Evolutionary conservation across 2,888 invertebrate species (phyloP).

Genomic region (Apeira syringaria): DNA sequence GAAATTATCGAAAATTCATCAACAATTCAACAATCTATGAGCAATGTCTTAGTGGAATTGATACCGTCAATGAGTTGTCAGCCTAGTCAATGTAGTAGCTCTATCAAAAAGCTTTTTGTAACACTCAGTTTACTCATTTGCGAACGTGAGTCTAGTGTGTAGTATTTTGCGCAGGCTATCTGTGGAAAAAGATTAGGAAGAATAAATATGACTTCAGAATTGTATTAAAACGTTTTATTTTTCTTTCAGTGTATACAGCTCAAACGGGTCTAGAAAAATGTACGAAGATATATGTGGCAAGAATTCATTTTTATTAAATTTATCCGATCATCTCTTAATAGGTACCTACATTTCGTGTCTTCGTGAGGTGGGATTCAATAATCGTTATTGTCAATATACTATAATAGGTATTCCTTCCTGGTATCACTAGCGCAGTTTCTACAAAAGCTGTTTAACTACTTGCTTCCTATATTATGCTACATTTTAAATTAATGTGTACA

Average conservation of each 20-base stretch:
- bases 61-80: no score
- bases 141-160: no score
- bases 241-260: constrained; percentile 43
- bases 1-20: no score
- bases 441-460: constrained; percentile 30
- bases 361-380: constrained; percentile 24
- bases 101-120: no score
- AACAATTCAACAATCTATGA: no score
- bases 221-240: constrained; percentile 60
- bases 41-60: no score
- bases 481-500: no score
- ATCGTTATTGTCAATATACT: constrained; percentile 28
- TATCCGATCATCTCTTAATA: constrained; percentile 8
- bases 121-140: no score
- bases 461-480: constrained; percentile 21
- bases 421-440: constrained; percentile 15
- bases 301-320: no score
- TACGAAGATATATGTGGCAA: constrained; percentile 29
- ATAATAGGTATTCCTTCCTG: constrained; percentile 6
- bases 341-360: constrained; percentile 2
- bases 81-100: no score
- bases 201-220: constrained; percentile 12
- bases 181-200: no score
- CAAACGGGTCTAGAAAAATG: constrained; percentile 24
- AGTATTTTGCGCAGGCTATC: no score